phyloP scores from a whole-genome alignment of 2,113 vertebrate species.

The Rhinolophus ferrumequinum region DNA sequence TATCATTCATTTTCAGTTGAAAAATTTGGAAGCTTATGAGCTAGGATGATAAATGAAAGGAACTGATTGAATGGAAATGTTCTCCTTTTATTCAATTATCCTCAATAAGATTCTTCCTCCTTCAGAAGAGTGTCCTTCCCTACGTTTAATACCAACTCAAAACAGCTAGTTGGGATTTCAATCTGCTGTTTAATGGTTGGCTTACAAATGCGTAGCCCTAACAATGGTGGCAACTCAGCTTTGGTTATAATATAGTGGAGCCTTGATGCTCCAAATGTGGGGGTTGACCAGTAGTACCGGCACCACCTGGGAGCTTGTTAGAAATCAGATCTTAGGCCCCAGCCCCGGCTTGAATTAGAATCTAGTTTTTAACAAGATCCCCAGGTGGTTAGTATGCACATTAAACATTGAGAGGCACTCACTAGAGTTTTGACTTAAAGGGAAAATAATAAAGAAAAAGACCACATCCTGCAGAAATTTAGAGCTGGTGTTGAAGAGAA shows the following conservation, averaged over 20 bases:
- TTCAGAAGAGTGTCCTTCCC: not conserved
- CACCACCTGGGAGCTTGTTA: accelerated
- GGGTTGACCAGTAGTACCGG: not conserved
- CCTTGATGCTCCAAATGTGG: not conserved
- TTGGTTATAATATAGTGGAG: not conserved
- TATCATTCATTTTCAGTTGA: not conserved
- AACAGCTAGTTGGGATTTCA: not conserved
- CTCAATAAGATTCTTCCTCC: not conserved
- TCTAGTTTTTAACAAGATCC: not conserved
- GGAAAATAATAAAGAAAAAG: constrained; percentile 15
- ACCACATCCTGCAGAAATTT: constrained; percentile 11
- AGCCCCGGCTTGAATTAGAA: not conserved
- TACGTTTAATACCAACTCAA: not conserved
- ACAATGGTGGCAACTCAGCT: not conserved
- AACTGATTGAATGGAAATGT: constrained; percentile 25
- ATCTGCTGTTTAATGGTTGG: not conserved
- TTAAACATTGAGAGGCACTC: not conserved
- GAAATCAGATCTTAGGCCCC: not conserved
- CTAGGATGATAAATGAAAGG: constrained; percentile 8
- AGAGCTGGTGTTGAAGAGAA: constrained; percentile 41
- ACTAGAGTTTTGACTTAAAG: constrained; percentile 10
- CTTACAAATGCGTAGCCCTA: not conserved
- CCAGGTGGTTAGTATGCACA: not conserved
- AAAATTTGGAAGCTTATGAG: constrained; percentile 38
- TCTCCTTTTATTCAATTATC: constrained; percentile 7